Percentiles rank a stretch among this genome's conserved stretches.
phyloP scores from a whole-genome alignment of 2,797 vertebrate species.

The Pantherophis alleghaniensis region DNA sequence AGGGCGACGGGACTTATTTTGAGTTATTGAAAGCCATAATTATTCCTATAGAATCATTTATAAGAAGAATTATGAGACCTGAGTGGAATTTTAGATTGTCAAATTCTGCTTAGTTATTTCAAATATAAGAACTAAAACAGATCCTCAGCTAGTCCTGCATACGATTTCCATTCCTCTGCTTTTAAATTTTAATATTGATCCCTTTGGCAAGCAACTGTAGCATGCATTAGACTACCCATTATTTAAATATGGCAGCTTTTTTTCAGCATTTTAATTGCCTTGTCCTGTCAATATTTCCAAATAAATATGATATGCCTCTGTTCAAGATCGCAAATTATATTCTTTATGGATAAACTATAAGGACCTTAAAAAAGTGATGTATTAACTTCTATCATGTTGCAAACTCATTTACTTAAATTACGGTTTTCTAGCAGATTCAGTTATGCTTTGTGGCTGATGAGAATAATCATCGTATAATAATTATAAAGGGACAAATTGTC shows the following conservation, averaged over 20 bases:
- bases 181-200: neutral
- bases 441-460: slow-evolving; percentile 31
- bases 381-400: neutral
- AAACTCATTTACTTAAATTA: neutral
- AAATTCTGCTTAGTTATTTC: slow-evolving; percentile 16
- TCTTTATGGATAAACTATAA: slow-evolving; percentile 14
- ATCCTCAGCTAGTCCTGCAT: slow-evolving; percentile 1
- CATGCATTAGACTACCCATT: neutral
- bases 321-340: neutral
- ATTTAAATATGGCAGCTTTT: neutral
- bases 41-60: slow-evolving; percentile 31
- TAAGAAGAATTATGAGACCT: slow-evolving; percentile 36
- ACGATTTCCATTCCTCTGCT: neutral
- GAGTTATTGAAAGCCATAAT: slow-evolving; percentile 23
- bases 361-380: neutral
- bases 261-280: neutral
- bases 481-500: slow-evolving; percentile 22
- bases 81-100: slow-evolving; percentile 27
- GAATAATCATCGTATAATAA: slow-evolving; percentile 42
- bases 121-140: slow-evolving; percentile 23
- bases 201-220: slow-evolving; percentile 8
- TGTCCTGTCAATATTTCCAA: neutral
- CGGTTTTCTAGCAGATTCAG: neutral
- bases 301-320: neutral
- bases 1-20: neutral